phyloP scores from a whole-genome alignment of 1,140 invertebrate genomes.

The Lasioglossum albipes region DNA sequence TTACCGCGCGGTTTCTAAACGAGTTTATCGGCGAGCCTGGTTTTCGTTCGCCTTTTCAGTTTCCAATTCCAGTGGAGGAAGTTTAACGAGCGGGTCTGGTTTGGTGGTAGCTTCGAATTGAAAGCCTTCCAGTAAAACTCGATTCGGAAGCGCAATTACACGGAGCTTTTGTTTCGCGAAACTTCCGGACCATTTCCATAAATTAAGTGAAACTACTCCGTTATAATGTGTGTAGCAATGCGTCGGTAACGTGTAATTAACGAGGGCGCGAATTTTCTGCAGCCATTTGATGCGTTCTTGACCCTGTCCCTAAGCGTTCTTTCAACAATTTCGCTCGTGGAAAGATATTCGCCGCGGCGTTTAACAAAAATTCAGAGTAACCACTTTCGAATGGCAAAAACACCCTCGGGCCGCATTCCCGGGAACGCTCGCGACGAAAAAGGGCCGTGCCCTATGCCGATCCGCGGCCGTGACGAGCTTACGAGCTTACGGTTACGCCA shows the following conservation, averaged over 20 bases:
- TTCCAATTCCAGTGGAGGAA: too few relatives aligned
- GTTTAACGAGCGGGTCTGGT: too few relatives aligned
- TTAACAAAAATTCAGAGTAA: too few relatives aligned
- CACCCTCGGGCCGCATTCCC: slow-evolving; percentile 45
- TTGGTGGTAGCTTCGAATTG: too few relatives aligned
- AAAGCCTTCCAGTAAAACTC: too few relatives aligned
- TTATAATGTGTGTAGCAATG: too few relatives aligned
- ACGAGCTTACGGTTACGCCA: background rate
- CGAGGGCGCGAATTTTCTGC: too few relatives aligned
- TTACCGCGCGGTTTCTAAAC: background rate
- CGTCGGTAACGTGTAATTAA: too few relatives aligned
- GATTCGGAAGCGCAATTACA: background rate
- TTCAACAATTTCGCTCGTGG: background rate
- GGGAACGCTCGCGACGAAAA: slow-evolving; percentile 1
- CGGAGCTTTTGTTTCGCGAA: background rate
- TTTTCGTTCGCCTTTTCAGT: background rate
- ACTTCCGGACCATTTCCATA: background rate
- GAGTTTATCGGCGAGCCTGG: background rate
- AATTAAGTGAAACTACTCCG: too few relatives aligned
- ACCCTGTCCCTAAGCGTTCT: background rate
- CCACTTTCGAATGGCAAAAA: background rate
- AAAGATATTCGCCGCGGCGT: too few relatives aligned
- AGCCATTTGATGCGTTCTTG: background rate
- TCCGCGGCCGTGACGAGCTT: slow-evolving; percentile 11
- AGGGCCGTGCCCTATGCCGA: slow-evolving; percentile 13